Base-by-base conservation (phyloP, 2,888 invertebrate genomes). In the Eilema griseolum region DNA sequence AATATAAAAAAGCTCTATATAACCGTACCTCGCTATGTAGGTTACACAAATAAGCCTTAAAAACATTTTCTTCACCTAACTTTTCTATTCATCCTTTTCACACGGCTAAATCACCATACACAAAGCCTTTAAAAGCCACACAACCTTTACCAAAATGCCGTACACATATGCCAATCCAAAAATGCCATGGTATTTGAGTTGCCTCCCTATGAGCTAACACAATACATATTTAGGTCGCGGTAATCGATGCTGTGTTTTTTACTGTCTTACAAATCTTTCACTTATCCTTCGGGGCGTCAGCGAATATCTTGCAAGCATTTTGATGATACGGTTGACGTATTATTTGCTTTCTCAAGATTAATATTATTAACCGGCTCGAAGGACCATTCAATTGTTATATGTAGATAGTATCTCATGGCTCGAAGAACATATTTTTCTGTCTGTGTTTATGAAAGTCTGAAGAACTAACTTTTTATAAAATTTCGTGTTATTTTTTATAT, bases 141-240 rank as follows among this genome's bases (percentile, higher is more conserved):
- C 67, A 73, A 74, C 82, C 82, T 82, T 82, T 79, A 69, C 10
- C 61, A 61, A 80, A 82, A 83, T 82, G 78, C 66, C 82, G 76
- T 60, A 66, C 76, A 73, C 78, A 78, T 78, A 79, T 77, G 82
- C 70, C 80, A 76, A 68, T 71, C 71, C 67, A 76, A 77, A 79
- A 82, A 82, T 82, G 82, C 75, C 82, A 74, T 71, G 82, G 67
- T 82, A 82, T 82, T 82, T 81, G 57, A 66, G 2, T 66, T 67
- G 46, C 56, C 61, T 61, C 62, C 62, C 41, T 56, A 67, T 67
- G 56, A 61, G 16, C 37, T 60, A 37, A 16, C n/a, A 68, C 56
- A 46, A 52, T 33, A 61, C 33, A 24, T 60, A 76, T 76, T 57
- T 69, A 72, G 80, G 81, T 70, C 74, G 66, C 56, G 37, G 57